Percentiles rank a stretch among this genome's conserved stretches.
phyloP scores from a whole-genome alignment of 2,888 invertebrate genomes.

The Limnephilus lunatus region DNA sequence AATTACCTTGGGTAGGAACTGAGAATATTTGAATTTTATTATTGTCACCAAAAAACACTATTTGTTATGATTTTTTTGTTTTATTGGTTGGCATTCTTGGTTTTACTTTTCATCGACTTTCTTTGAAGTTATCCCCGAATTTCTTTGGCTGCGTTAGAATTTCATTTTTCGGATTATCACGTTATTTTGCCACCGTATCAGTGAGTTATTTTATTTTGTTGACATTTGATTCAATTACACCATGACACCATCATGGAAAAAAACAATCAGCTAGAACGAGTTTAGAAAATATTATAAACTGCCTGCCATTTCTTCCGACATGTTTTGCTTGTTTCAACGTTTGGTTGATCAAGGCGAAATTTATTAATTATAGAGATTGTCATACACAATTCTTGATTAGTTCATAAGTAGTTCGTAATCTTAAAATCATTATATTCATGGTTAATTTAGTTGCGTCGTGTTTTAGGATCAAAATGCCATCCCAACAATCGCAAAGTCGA shows the following conservation, averaged over 20 bases:
- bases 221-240: background rate
- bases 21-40: background rate
- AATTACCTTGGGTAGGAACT: background rate
- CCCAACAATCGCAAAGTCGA: constrained; percentile 42
- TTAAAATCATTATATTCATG: background rate
- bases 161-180: constrained; percentile 5
- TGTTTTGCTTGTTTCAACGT: background rate
- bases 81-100: constrained; percentile 12
- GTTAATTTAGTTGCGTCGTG: background rate
- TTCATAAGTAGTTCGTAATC: background rate
- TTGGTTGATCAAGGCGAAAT: background rate
- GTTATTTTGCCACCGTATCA: background rate
- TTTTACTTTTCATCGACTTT: constrained; percentile 13
- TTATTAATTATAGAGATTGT: background rate
- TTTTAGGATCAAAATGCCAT: constrained; percentile 49
- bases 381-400: no score
- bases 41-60: background rate
- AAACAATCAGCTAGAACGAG: background rate
- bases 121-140: background rate
- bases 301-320: background rate
- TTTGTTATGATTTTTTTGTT: background rate
- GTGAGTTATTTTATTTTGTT: constrained; percentile 9
- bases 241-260: background rate
- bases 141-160: constrained; percentile 12
- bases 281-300: background rate